These are phyloP conservation scores for Aplochiton taeniatus DNA, from an alignment of 2,797 vertebrate genomes.

Conservation along the genomic window DNA sequence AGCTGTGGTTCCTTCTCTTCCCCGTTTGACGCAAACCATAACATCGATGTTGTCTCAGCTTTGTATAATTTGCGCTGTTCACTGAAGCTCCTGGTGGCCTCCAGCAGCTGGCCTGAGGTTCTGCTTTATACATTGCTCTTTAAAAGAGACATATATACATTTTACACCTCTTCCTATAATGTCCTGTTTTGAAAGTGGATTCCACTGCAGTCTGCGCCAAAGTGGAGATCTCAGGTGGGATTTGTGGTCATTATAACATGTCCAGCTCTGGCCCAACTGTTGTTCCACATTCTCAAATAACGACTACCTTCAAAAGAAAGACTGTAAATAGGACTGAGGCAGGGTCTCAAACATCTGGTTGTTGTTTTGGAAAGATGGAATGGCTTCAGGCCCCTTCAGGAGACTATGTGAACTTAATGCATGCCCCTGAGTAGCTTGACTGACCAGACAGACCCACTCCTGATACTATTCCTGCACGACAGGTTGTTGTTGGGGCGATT, in stretches of 20 bases:
- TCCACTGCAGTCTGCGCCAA: background rate
- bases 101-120: background rate
- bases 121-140: too few relatives aligned
- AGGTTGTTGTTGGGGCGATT: too few relatives aligned
- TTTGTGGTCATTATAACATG: background rate
- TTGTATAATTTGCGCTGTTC: conserved; percentile 47
- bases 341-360: background rate
- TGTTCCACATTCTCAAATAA: background rate
- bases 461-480: too few relatives aligned
- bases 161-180: background rate
- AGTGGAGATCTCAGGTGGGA: background rate
- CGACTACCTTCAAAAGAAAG: background rate
- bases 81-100: conserved; percentile 34
- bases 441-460: too few relatives aligned
- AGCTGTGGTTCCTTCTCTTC: conserved; percentile 7
- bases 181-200: background rate
- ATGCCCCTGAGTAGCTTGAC: too few relatives aligned
- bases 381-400: background rate
- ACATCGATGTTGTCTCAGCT: conserved; percentile 55
- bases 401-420: too few relatives aligned
- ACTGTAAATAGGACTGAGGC: too few relatives aligned
- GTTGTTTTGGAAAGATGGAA: background rate
- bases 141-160: background rate
- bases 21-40: conserved; percentile 32
- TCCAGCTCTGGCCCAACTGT: background rate